phyloP scores from a whole-genome alignment of 2,888 invertebrate genomes.

The Aphrophora alni region DNA sequence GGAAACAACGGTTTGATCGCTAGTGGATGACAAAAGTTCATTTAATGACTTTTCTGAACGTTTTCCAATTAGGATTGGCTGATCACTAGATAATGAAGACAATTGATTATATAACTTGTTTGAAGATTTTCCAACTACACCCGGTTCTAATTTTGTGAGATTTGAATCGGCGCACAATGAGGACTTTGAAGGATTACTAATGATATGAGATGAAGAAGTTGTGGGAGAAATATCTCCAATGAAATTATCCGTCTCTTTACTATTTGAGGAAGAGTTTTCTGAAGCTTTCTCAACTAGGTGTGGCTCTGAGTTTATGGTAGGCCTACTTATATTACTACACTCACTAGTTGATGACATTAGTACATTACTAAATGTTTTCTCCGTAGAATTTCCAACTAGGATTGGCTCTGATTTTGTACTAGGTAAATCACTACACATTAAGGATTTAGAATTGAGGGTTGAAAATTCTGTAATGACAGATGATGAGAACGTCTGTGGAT shows the following conservation, averaged over 20 bases:
- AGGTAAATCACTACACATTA: neutral
- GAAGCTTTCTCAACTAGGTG: neutral
- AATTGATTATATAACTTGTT: neutral
- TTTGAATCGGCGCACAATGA: neutral
- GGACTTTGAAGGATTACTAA: neutral
- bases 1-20: neutral
- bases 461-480: neutral
- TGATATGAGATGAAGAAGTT: neutral
- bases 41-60: neutral
- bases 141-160: neutral
- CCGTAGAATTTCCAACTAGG: neutral
- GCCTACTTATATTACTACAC: neutral
- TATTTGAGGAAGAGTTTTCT: neutral
- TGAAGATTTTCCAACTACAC: neutral
- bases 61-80: neutral
- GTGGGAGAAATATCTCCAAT: neutral
- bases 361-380: neutral
- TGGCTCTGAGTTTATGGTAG: neutral
- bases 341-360: neutral
- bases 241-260: neutral
- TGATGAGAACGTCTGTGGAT: neutral
- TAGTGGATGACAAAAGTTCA: neutral
- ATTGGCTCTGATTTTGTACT: neutral
- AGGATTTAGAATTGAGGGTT: neutral
- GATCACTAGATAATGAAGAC: neutral